phyloP scores from a whole-genome alignment of 2,113 vertebrate genomes.

The Chaenocephalus aceratus region DNA sequence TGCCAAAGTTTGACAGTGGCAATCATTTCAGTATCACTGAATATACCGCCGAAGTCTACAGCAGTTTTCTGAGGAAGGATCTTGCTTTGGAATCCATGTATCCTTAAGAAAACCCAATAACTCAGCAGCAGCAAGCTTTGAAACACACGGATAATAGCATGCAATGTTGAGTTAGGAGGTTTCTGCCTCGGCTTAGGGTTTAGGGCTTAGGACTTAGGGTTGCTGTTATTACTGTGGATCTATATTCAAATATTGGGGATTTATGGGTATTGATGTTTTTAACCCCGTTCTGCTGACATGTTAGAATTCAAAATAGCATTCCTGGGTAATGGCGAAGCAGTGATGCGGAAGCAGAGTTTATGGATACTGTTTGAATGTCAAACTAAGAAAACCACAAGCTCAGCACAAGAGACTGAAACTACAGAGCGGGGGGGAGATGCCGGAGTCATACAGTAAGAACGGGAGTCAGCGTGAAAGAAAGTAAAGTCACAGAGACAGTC shows the following conservation, averaged over 20 bases:
- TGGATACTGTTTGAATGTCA: constrained; percentile 73
- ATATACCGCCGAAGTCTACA: constrained; percentile 47
- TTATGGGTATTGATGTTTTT: constrained; percentile 78
- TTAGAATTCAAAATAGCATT: constrained; percentile 70
- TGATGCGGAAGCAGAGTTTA: constrained; percentile 75
- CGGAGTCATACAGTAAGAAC: constrained; percentile 28
- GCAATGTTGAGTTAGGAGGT: constrained; percentile 53
- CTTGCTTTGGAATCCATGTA: constrained; percentile 59
- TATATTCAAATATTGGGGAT: constrained; percentile 79
- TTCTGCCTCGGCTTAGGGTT: constrained; percentile 61
- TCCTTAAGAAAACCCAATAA: constrained; percentile 48
- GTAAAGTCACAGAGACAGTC: constrained; percentile 21
- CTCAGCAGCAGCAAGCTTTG: constrained; percentile 50
- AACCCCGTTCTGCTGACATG: constrained; percentile 78
- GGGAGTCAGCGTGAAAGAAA: constrained; percentile 7
- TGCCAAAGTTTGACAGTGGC: constrained; percentile 28
- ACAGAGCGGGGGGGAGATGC: constrained; percentile 8
- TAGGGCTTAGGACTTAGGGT: background rate
- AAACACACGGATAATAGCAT: constrained; percentile 57
- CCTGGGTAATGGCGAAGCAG: constrained; percentile 63
- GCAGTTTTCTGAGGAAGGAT: constrained; percentile 60
- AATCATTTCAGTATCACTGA: constrained; percentile 52
- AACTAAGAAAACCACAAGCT: constrained; percentile 69
- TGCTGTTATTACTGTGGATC: constrained; percentile 66
- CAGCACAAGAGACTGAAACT: constrained; percentile 53